phyloP scores from a whole-genome alignment of 2,888 invertebrate genomes.

The Colletes collaris region DNA sequence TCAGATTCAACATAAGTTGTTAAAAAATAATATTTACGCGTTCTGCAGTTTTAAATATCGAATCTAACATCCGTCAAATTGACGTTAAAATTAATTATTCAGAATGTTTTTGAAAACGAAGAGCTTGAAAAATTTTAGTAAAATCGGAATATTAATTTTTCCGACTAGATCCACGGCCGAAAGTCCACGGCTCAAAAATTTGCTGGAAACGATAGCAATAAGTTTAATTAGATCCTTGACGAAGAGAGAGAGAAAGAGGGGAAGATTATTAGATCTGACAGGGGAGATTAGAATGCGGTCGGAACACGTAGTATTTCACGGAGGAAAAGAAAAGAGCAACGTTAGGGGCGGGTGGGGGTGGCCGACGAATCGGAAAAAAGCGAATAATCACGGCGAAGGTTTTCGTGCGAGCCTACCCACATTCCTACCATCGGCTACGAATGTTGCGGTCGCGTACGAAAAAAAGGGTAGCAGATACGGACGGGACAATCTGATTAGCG shows the following conservation, averaged over 20 bases:
- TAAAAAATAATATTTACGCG: too few species aligned
- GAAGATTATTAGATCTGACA: conserved; percentile 50
- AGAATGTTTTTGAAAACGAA: too few species aligned
- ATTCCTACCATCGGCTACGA: conserved; percentile 73
- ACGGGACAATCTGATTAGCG: conserved; percentile 82
- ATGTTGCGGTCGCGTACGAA: conserved; percentile 70
- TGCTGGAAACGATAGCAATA: conserved; percentile 1
- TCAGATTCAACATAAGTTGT: too few species aligned
- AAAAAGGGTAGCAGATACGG: conserved; percentile 76
- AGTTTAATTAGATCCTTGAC: conserved; percentile 41
- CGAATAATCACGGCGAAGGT: conserved; percentile 63
- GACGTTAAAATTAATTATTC: too few species aligned
- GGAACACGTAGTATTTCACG: conserved; percentile 48
- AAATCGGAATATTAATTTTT: too few species aligned
- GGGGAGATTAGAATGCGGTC: conserved; percentile 36
- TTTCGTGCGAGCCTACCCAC: conserved; percentile 71
- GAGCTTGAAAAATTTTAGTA: too few species aligned
- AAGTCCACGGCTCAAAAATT: neutral
- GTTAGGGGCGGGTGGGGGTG: conserved; percentile 32
- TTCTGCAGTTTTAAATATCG: too few species aligned
- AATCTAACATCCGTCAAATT: too few species aligned
- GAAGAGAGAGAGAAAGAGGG: conserved; percentile 28
- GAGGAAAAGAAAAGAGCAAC: conserved; percentile 40
- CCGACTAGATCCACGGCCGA: too few species aligned
- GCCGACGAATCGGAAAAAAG: conserved; percentile 58